Percentiles rank a stretch among this genome's conserved stretches.
These are phyloP conservation scores for Neopelma chrysocephalum DNA, from an alignment of 2,797 vertebrate species.

Conservation along the genomic window DNA sequence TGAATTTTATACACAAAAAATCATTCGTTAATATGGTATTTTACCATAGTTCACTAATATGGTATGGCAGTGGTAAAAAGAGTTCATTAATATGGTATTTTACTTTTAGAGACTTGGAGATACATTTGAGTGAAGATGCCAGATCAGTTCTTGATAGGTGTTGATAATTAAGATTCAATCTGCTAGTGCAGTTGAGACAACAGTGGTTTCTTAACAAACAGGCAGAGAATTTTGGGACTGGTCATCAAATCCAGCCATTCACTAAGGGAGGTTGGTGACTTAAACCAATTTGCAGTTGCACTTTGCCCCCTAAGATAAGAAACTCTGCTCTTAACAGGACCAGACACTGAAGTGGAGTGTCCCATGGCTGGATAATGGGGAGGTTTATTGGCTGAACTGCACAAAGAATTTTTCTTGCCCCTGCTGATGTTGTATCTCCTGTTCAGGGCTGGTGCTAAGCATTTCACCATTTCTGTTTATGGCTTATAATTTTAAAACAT, in stretches of 20 bases:
- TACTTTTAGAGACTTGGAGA: not conserved
- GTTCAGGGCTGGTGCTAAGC: not conserved
- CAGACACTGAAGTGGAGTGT: not conserved
- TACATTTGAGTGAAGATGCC: not conserved
- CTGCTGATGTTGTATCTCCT: not conserved
- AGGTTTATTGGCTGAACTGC: not conserved
- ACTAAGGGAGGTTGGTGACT: not conserved
- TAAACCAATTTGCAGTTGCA: not conserved
- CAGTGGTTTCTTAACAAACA: not conserved
- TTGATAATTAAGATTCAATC: not conserved
- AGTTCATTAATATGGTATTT: not conserved
- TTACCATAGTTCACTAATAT: not conserved
- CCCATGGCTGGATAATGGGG: accelerated
- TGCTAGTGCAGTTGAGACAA: not conserved
- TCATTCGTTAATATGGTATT: not conserved
- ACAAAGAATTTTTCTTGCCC: not conserved
- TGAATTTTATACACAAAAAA: not conserved
- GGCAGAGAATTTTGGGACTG: not conserved
- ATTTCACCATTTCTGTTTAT: not conserved
- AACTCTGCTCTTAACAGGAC: not conserved
- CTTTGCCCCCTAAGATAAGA: not conserved
- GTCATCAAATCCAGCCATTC: not conserved
- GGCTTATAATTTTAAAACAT: not conserved
- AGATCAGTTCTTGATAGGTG: not conserved
- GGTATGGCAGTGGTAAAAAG: not conserved